These are phyloP conservation scores for Porites evermanni DNA, from an alignment of 92 coral and sea anemone species.

Conservation along the genomic window DNA sequence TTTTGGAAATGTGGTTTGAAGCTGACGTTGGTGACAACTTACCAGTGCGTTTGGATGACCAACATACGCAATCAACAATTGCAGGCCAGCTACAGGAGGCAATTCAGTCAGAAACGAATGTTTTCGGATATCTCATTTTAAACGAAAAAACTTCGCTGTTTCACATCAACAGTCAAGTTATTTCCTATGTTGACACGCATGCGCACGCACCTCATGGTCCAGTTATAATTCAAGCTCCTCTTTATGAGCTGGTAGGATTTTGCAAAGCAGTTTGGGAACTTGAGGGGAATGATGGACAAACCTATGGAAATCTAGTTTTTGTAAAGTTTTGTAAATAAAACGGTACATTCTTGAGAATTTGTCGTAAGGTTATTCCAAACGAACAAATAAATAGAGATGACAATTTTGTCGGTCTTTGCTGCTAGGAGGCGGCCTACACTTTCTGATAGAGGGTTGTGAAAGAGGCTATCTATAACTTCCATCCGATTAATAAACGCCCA, in stretches of 20 bases:
- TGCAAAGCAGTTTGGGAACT: conserved; percentile 51
- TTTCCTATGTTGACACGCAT: conserved; percentile 64
- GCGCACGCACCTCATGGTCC: conserved; percentile 45
- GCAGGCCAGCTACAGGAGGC: conserved; percentile 40
- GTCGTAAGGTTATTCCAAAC: too few relatives aligned
- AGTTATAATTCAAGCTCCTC: conserved; percentile 8
- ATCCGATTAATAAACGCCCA: too few relatives aligned
- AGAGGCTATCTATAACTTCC: too few relatives aligned
- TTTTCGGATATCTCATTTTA: conserved; percentile 39
- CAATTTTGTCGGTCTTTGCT: too few relatives aligned
- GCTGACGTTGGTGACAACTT: conserved; percentile 30
- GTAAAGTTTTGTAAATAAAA: background rate
- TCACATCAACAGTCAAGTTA: background rate
- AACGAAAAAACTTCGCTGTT: conserved; percentile 63
- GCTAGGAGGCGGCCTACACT: too few relatives aligned
- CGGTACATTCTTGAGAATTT: too few relatives aligned
- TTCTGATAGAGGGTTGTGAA: too few relatives aligned
- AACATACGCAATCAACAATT: conserved; percentile 57
- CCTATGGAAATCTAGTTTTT: conserved; percentile 53
- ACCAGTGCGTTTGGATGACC: conserved; percentile 65
- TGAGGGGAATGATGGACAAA: conserved; percentile 28
- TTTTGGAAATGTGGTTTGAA: conserved; percentile 25
- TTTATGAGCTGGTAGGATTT: conserved; percentile 1
- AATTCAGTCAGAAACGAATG: background rate
- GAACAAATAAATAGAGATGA: too few relatives aligned